Conservation (phyloP, 2,888 invertebrate species). For the Cynaeus angustus region DNA sequence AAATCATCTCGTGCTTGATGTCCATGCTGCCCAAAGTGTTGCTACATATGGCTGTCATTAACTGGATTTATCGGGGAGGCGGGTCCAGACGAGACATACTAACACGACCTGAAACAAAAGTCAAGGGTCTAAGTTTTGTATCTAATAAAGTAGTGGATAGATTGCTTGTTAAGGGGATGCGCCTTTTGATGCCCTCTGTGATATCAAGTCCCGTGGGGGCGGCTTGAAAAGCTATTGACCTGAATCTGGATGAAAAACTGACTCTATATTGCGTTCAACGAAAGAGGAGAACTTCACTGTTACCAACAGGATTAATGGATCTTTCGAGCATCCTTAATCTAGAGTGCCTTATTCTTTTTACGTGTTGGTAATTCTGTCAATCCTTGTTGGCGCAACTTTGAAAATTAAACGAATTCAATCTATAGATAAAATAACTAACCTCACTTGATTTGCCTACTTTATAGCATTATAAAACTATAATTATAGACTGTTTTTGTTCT, state of each 20-base stretch:
- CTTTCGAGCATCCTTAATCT: slow-evolving; percentile 36
- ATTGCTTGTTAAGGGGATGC: slow-evolving; percentile 47
- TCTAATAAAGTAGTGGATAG: slow-evolving; percentile 23
- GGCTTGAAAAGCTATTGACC: slow-evolving; percentile 53
- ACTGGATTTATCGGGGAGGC: slow-evolving; percentile 62
- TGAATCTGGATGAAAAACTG: slow-evolving; percentile 48
- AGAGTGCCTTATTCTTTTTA: slow-evolving; percentile 9
- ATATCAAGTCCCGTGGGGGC: slow-evolving; percentile 28
- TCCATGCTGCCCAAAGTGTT: slow-evolving; percentile 72
- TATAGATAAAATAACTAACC: slow-evolving; percentile 1
- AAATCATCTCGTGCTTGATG: slow-evolving; percentile 80
- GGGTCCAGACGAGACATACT: slow-evolving; percentile 67
- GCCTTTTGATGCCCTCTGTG: slow-evolving; percentile 33
- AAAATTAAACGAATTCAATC: not conserved
- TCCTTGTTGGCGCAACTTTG: slow-evolving; percentile 3
- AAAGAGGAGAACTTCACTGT: slow-evolving; percentile 25
- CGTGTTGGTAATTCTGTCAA: not conserved
- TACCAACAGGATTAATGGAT: slow-evolving; percentile 32
- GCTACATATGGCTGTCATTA: slow-evolving; percentile 64
- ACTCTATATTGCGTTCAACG: slow-evolving; percentile 27
- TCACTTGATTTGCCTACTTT: not conserved
- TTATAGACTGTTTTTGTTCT: slow-evolving; percentile 4
- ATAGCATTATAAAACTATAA: not conserved
- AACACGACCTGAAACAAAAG: slow-evolving; percentile 67
- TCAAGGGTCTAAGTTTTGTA: slow-evolving; percentile 32